Conservation (phyloP, 2,888 invertebrate genomes). For the Cecidostiba fungosa region DNA sequence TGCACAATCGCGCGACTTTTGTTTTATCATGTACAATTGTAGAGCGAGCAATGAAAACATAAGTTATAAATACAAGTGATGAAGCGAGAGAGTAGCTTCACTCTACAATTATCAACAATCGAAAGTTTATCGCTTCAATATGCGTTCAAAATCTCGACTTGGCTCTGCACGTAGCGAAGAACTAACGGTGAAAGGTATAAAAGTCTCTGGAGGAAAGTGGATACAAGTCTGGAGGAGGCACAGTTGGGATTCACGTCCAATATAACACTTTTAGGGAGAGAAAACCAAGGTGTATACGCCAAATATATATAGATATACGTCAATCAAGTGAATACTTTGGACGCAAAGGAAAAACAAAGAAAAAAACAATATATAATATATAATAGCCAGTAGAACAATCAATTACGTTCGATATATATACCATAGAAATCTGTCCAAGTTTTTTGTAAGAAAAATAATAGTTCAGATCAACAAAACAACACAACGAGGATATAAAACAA, state of each 20-base stretch:
- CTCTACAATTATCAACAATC: neutral
- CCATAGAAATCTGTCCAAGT: conserved; percentile 34
- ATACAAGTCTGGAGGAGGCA: neutral
- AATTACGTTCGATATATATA: conserved; percentile 30
- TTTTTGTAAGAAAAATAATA: conserved; percentile 33
- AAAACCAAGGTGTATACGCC: conserved; percentile 43
- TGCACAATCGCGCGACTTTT: conserved; percentile 25
- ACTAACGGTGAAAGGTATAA: neutral
- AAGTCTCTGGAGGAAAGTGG: neutral
- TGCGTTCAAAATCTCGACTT: neutral
- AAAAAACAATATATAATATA: conserved; percentile 11
- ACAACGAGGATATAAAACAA: conserved; percentile 27
- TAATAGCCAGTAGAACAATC: conserved; percentile 29
- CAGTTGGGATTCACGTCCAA: conserved; percentile 30
- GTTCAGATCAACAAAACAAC: conserved; percentile 18
- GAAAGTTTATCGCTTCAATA: neutral
- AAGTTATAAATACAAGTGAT: neutral
- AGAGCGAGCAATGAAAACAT: neutral
- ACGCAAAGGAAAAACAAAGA: conserved; percentile 29
- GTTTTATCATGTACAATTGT: neutral
- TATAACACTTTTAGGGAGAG: conserved; percentile 33
- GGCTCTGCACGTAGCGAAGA: conserved; percentile 43
- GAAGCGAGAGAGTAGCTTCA: neutral
- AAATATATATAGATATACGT: conserved; percentile 20
- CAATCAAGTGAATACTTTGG: conserved; percentile 20